phyloP scores from a whole-genome alignment of 2,113 vertebrate genomes.

The Falcunculus frontatus region DNA sequence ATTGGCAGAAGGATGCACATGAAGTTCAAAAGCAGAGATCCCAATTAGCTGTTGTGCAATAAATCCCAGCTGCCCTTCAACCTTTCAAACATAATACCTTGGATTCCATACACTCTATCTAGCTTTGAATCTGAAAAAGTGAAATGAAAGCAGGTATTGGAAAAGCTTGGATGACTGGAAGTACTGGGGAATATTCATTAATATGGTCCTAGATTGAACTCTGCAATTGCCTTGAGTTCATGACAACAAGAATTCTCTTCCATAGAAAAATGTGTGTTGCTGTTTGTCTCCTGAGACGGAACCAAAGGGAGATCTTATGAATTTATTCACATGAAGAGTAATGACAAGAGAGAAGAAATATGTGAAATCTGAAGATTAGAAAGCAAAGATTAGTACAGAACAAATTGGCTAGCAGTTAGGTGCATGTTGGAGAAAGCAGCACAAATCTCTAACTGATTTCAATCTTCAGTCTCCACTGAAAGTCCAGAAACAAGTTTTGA shows the following conservation, averaged over 20 bases:
- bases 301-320: background rate
- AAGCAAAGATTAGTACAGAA: background rate
- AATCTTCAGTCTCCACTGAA: background rate
- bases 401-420: background rate
- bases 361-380: background rate
- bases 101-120: background rate
- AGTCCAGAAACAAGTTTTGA: background rate
- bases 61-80: conserved; percentile 22
- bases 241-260: background rate
- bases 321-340: background rate
- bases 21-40: conserved; percentile 13
- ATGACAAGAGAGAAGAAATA: background rate
- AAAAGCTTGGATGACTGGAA: background rate
- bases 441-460: background rate
- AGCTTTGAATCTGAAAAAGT: background rate
- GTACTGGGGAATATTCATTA: background rate
- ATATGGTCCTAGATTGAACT: background rate
- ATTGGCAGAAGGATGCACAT: background rate
- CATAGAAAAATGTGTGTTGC: background rate
- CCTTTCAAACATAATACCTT: conserved; percentile 12
- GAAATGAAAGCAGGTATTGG: background rate
- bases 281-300: background rate
- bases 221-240: background rate
- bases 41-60: conserved; percentile 22
- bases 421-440: background rate